Conservation (phyloP, 2,888 invertebrate species). For the Drosophila diplacantha region DNA sequence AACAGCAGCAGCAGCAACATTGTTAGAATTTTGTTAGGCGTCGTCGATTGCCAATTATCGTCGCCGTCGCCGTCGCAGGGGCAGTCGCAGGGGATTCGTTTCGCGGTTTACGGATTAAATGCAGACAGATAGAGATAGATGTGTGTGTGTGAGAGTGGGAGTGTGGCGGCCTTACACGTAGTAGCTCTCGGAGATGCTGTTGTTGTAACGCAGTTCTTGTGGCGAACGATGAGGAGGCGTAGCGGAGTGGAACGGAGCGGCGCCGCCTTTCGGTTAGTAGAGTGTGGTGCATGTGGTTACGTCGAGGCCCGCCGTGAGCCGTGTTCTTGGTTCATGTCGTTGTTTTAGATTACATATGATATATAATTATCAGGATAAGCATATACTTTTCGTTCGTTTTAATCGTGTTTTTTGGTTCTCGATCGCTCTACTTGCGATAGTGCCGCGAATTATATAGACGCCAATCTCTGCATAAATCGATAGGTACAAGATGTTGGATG, state of each 20-base stretch:
- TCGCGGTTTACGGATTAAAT: constrained; percentile 23
- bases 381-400: constrained; percentile 25
- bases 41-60: constrained; percentile 35
- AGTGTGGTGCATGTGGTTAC: constrained; percentile 40
- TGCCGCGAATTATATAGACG: constrained; percentile 76
- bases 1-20: constrained; percentile 58
- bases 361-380: constrained; percentile 26
- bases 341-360: constrained; percentile 24
- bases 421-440: constrained; percentile 71
- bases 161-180: constrained; percentile 34
- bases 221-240: constrained; percentile 41
- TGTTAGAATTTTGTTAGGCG: constrained; percentile 61
- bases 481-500: constrained; percentile 42
- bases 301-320: constrained; percentile 18
- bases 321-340: constrained; percentile 14
- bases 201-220: constrained; percentile 37
- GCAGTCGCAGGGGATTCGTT: constrained; percentile 11
- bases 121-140: constrained; percentile 23
- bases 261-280: constrained; percentile 34
- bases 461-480: constrained; percentile 74
- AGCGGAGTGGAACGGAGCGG: constrained; percentile 5
- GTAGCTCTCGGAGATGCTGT: constrained; percentile 28
- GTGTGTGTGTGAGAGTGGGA: constrained; percentile 16
- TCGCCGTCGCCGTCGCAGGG: constrained; percentile 12
- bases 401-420: constrained; percentile 2